phyloP scores from a whole-genome alignment of 2,113 vertebrate species.

The Petrocephalus zakoni region DNA sequence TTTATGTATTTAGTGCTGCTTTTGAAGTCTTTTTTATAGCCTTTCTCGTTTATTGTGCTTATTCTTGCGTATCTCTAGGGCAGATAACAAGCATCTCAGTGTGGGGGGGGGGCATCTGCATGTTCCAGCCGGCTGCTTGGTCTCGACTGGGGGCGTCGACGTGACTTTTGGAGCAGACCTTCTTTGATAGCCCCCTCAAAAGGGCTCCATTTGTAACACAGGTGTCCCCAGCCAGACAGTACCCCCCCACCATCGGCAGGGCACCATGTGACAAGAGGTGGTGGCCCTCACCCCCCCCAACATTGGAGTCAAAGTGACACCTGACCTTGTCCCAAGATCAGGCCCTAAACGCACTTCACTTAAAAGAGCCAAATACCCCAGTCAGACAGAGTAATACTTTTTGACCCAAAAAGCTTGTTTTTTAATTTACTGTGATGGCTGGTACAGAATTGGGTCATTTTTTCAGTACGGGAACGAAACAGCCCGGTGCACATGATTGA shows the following conservation, averaged over 20 bases:
- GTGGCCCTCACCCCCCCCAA: neutral
- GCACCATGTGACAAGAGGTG: neutral
- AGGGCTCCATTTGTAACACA: conserved; percentile 37
- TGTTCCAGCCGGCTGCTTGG: conserved; percentile 43
- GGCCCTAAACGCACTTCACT: neutral
- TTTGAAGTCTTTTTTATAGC: neutral
- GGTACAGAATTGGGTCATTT: conserved; percentile 29
- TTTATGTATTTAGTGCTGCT: neutral
- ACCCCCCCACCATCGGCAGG: neutral
- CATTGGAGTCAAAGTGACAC: neutral
- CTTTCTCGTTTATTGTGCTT: neutral
- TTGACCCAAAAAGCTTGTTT: conserved; percentile 26
- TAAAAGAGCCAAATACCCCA: conserved; percentile 12
- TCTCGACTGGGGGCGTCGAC: conserved; percentile 53
- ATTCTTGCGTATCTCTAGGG: neutral
- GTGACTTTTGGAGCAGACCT: conserved; percentile 47
- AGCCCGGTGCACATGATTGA: neutral
- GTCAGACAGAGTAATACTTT: neutral
- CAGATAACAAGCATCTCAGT: neutral
- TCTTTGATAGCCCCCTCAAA: conserved; percentile 34
- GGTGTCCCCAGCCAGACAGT: conserved; percentile 13
- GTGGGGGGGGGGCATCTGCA: neutral
- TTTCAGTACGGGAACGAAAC: neutral
- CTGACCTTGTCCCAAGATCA: neutral
- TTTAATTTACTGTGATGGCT: conserved; percentile 18